Evolutionary conservation across 2,888 invertebrate species (phyloP).

Genomic region (Aleiodes leptofemur): DNA sequence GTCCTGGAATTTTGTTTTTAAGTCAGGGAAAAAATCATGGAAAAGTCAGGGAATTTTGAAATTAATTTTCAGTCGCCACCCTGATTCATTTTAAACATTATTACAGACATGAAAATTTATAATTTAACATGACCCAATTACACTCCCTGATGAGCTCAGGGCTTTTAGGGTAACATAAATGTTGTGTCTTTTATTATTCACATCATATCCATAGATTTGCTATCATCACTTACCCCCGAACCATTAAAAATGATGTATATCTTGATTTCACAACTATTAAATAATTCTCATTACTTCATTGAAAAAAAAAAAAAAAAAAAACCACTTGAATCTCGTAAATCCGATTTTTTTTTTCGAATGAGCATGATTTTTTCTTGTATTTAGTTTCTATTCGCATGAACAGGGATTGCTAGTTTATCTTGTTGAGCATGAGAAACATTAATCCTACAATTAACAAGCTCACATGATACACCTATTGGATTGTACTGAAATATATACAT

Average conservation of each 20-base stretch:
- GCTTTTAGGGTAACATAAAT: conserved; percentile 53
- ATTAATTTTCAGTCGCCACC: no score
- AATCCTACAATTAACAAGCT: conserved; percentile 2
- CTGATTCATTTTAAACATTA: background rate
- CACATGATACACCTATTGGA: background rate
- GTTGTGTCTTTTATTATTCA: conserved; percentile 32
- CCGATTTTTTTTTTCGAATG: no score
- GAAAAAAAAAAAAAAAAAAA: background rate
- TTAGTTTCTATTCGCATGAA: background rate
- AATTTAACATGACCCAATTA: conserved; percentile 17
- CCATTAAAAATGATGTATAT: conserved; percentile 8
- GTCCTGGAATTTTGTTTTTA: no score
- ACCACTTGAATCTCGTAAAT: no score
- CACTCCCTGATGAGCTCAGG: conserved; percentile 42
- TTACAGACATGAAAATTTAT: background rate
- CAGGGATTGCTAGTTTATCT: background rate
- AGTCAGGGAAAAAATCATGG: no score
- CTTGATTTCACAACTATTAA: background rate
- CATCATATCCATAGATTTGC: conserved; percentile 15
- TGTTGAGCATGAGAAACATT: conserved; percentile 14
- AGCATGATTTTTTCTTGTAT: background rate
- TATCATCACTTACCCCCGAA: background rate
- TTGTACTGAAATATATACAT: background rate
- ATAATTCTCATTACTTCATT: conserved; percentile 1
- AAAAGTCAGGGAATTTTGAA: no score